phyloP scores from a whole-genome alignment of 2,797 vertebrate genomes.

The Trachurus trachurus region DNA sequence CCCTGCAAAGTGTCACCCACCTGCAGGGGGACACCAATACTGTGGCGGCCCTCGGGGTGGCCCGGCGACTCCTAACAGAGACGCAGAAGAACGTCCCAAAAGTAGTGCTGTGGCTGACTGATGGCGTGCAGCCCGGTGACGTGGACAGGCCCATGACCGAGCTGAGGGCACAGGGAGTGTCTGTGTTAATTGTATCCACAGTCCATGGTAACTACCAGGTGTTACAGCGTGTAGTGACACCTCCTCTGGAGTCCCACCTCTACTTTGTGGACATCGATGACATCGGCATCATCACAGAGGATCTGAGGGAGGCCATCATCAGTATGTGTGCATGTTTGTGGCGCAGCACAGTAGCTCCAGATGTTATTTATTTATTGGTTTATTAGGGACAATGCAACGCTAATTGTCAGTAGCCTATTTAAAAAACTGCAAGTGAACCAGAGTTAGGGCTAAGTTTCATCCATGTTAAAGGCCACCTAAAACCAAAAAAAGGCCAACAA shows the following conservation, averaged over 20 bases:
- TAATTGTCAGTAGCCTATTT: too few species aligned
- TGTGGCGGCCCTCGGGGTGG: slow-evolving; percentile 82
- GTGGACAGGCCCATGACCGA: slow-evolving; percentile 86
- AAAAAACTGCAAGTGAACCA: too few species aligned
- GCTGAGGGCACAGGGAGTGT: slow-evolving; percentile 88
- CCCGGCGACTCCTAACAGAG: slow-evolving; percentile 79
- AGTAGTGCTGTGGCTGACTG: slow-evolving; percentile 93
- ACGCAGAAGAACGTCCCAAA: slow-evolving; percentile 83
- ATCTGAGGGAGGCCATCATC: slow-evolving; percentile 87
- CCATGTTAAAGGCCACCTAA: too few species aligned
- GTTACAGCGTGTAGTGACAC: slow-evolving; percentile 86
- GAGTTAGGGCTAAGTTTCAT: too few species aligned
- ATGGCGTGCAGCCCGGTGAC: slow-evolving; percentile 89
- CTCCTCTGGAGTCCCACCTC: slow-evolving; percentile 88
- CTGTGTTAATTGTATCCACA: slow-evolving; percentile 89
- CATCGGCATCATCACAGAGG: slow-evolving; percentile 88
- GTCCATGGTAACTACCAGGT: slow-evolving; percentile 87
- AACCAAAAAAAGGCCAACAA: too few species aligned
- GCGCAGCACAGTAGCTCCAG: background rate
- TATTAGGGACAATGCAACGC: too few species aligned
- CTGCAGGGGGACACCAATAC: slow-evolving; percentile 94
- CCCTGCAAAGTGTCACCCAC: slow-evolving; percentile 82
- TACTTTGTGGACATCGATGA: slow-evolving; percentile 91
- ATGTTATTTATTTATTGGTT: background rate
- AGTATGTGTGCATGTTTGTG: slow-evolving; percentile 78